Evolutionary conservation across 2,797 vertebrate genomes (phyloP).

Genomic region (Anniella stebbinsi): DNA sequence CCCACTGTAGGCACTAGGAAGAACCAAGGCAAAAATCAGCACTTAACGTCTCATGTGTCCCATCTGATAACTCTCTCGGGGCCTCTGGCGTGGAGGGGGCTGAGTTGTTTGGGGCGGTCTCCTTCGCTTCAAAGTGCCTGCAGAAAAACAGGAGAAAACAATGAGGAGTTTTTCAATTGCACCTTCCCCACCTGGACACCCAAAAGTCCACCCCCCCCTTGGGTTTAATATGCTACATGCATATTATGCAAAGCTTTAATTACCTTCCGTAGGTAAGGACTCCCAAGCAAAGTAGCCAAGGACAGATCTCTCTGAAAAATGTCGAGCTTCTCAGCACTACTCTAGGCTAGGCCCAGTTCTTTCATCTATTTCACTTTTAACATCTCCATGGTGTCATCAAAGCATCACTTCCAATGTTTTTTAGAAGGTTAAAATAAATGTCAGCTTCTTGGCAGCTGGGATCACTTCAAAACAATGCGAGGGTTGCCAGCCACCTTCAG

Average conservation of each 20-base stretch:
- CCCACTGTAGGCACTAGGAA: slow-evolving; percentile 96
- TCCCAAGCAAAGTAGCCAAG: neutral
- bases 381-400: no score
- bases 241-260: neutral
- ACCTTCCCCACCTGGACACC: neutral
- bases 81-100: slow-evolving; percentile 85
- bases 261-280: neutral
- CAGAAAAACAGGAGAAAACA: neutral
- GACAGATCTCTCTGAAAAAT: neutral
- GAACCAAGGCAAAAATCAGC: slow-evolving; percentile 91
- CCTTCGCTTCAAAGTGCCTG: slow-evolving; percentile 93
- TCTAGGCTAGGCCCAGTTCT: no score
- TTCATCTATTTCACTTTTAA: neutral
- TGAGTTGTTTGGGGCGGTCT: slow-evolving; percentile 83
- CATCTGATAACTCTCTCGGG: slow-evolving; percentile 92
- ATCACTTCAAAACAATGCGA: no score
- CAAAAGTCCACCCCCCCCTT: neutral
- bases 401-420: no score
- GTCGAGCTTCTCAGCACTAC: no score
- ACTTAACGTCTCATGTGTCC: slow-evolving; percentile 90
- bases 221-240: neutral
- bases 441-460: no score
- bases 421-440: no score
- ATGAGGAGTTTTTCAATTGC: neutral
- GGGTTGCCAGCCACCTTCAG: no score